Percentiles rank a stretch among this genome's conserved stretches.
These are phyloP conservation scores for Monopterus albus DNA, from an alignment of 2,113 vertebrate species.

Conservation along the genomic window DNA sequence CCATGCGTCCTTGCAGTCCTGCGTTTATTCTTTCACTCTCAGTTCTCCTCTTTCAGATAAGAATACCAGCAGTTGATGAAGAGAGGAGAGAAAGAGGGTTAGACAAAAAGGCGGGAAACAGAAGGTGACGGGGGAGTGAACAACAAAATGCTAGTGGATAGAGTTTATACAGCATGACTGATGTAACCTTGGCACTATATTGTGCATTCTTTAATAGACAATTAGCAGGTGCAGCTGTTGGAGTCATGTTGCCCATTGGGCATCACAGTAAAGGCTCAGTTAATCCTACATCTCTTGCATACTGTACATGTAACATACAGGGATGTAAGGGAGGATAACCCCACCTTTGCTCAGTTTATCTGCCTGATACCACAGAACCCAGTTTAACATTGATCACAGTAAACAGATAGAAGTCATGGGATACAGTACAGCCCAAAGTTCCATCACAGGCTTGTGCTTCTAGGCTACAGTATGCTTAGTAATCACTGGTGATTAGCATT, in stretches of 20 bases:
- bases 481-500: slow-evolving; percentile 57
- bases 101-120: neutral
- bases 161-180: slow-evolving; percentile 59
- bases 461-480: slow-evolving; percentile 30
- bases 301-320: neutral
- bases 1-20: slow-evolving; percentile 76
- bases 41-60: slow-evolving; percentile 66
- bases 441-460: neutral
- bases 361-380: neutral
- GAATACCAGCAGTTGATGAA: slow-evolving; percentile 60
- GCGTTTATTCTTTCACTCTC: slow-evolving; percentile 69
- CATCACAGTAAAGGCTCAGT: neutral
- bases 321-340: neutral
- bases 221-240: slow-evolving; percentile 31
- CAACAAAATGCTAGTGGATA: slow-evolving; percentile 56
- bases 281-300: neutral
- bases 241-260: neutral
- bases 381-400: neutral
- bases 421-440: neutral
- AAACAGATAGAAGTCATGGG: slow-evolving; percentile 11
- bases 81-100: slow-evolving; percentile 4
- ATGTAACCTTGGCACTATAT: slow-evolving; percentile 48
- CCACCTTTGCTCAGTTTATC: neutral
- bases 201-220: slow-evolving; percentile 40
- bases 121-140: slow-evolving; percentile 3